Evolutionary conservation across 2,113 vertebrate species (phyloP), one percentile per base, ranked within the genome.

Genomic region (Bolborhynchus lineola): DNA sequence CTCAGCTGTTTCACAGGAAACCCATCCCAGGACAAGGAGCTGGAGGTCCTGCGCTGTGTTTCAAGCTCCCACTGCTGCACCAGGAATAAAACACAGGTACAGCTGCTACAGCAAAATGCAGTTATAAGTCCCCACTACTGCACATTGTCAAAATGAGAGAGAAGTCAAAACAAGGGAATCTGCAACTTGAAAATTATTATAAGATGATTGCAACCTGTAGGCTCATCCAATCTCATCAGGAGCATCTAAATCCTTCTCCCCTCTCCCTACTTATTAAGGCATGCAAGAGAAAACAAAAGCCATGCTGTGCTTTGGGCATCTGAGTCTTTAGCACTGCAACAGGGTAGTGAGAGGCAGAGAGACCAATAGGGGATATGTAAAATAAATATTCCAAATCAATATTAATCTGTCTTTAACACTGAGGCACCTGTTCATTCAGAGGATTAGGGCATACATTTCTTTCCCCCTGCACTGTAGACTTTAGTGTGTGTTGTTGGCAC

Each of bases 21-120:
- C 42, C 39, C 26, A 47, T 3, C 6, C 11, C 0, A 0, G 33
- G 47, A 42, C 4, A 20, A 60, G 41, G 17, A 49, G 18, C 19
- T 25, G 10, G 26, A 35, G 11, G 18, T 76, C 23, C 29, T 1
- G 0, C 13, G 10, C 12, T 1, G 1, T 21, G 13, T 23, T 59
- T 42, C 5, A 5, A 72, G 24, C 35, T 85, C 31, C 37, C 13
- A 31, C 9, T 46, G 50, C 35, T 50, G 42, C 42, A 31, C 10
- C 59, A 63, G 42, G 26, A 47, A 41, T 55, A 64, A 82, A 82
- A 39, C 28, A 35, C 26, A n/a, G 14, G 6, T 33, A 21, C 4
- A 19, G 23, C 9, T 62, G 46, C 16, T 46, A 41, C 7, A 80
- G 37, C 8, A n/a, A 74, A 50, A 6, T 11, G 13, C 23, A 78